These are phyloP conservation scores for Salvelinus fontinalis DNA, from an alignment of 2,113 vertebrate genomes.

Conservation along the genomic window DNA sequence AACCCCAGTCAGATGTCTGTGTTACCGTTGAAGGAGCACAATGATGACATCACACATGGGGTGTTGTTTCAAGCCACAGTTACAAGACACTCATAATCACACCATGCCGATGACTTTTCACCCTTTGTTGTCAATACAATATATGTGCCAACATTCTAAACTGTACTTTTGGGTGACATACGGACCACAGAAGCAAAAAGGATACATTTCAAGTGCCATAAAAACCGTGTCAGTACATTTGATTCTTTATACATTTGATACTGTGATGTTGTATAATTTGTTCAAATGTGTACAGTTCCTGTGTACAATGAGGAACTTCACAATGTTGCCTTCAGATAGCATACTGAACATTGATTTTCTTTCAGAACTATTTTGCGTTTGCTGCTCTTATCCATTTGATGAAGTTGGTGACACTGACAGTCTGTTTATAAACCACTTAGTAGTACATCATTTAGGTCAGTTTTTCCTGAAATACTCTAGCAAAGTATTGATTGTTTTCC, in stretches of 20 bases:
- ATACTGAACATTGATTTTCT: slow-evolving; percentile 55
- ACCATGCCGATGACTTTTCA: too few species aligned
- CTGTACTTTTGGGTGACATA: too few species aligned
- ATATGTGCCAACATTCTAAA: too few species aligned
- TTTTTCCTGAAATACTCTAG: slow-evolving; percentile 38
- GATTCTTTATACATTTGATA: slow-evolving; percentile 18
- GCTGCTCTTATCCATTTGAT: slow-evolving; percentile 34
- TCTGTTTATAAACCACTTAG: slow-evolving; percentile 52
- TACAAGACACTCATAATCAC: too few species aligned
- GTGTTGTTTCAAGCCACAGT: too few species aligned
- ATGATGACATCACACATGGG: too few species aligned
- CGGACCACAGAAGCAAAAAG: slow-evolving; percentile 56
- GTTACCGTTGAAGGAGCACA: too few species aligned
- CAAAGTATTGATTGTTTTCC: slow-evolving; percentile 39
- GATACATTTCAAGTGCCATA: slow-evolving; percentile 64
- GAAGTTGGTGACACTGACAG: slow-evolving; percentile 23
- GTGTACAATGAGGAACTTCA: slow-evolving; percentile 39
- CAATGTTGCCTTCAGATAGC: slow-evolving; percentile 40
- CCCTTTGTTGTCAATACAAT: too few species aligned
- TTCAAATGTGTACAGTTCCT: slow-evolving; percentile 33
- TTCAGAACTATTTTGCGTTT: slow-evolving; percentile 40
- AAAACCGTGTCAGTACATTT: slow-evolving; percentile 33
- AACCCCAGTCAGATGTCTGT: too few species aligned
- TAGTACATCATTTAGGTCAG: slow-evolving; percentile 26
- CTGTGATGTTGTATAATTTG: slow-evolving; percentile 35